phyloP scores from a whole-genome alignment of 2,113 vertebrate species.

The Menura novaehollandiae region DNA sequence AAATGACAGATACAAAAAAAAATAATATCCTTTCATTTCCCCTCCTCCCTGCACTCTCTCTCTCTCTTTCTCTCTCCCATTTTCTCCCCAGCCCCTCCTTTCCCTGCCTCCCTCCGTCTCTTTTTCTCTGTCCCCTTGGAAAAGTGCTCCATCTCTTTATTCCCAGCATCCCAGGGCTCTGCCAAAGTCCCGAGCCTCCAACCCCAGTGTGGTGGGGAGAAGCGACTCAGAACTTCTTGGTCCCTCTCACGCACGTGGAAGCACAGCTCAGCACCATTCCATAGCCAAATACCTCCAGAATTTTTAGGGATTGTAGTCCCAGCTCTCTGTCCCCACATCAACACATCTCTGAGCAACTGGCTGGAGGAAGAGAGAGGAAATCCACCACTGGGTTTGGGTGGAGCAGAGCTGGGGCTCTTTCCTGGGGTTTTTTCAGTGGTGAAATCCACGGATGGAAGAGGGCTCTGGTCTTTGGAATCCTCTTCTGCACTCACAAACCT shows the following conservation, averaged over 20 bases:
- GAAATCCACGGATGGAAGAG: background rate
- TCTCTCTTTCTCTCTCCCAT: constrained; percentile 51
- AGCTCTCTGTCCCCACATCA: background rate
- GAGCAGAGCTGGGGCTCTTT: background rate
- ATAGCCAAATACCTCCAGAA: background rate
- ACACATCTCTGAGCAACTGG: background rate
- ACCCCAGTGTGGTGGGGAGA: background rate
- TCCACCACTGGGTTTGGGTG: background rate
- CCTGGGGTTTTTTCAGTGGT: background rate
- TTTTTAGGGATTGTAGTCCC: background rate
- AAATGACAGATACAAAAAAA: constrained; percentile 99
- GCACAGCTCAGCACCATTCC: background rate
- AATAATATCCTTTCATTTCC: constrained; percentile 95
- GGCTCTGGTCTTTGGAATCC: background rate
- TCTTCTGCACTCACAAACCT: background rate
- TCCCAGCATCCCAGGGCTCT: constrained; percentile 65
- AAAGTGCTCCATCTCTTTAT: constrained; percentile 69
- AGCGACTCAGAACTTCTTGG: background rate
- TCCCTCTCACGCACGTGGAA: background rate
- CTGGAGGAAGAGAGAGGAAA: background rate
- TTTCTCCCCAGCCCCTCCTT: constrained; percentile 59
- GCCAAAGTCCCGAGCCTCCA: constrained; percentile 59
- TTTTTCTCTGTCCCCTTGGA: constrained; percentile 70
- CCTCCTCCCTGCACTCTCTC: constrained; percentile 74
- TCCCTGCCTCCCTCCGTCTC: constrained; percentile 12